Percentiles rank a stretch among this genome's conserved stretches.
These are phyloP conservation scores for Semaprochilodus insignis DNA, from an alignment of 2,797 vertebrate species.

Conservation along the genomic window DNA sequence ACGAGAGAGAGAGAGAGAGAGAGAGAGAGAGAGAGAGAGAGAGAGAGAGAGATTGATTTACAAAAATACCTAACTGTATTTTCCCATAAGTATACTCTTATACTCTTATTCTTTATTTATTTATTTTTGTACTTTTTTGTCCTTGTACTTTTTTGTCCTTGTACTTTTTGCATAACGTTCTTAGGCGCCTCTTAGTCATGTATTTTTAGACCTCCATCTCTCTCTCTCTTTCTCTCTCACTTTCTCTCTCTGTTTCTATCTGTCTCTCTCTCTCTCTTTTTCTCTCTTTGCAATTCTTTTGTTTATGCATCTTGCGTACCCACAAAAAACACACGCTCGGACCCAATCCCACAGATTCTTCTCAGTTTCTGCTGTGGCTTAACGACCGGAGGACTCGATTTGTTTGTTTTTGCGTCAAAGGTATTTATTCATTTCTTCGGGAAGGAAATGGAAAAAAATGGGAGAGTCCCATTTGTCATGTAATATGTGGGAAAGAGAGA, in stretches of 20 bases:
- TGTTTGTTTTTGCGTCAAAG: constrained; percentile 49
- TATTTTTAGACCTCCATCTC: background rate
- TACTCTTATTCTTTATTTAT: background rate
- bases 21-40: constrained; percentile 45
- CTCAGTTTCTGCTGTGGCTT: background rate
- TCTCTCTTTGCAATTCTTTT: constrained; percentile 25
- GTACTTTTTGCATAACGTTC: background rate
- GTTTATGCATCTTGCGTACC: constrained; percentile 7
- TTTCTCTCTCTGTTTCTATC: background rate
- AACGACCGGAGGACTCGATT: background rate
- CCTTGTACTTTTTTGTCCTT: background rate
- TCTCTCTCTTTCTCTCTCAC: background rate
- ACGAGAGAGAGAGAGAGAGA: constrained; percentile 44
- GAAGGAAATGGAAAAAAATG: constrained; percentile 66
- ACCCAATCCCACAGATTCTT: background rate
- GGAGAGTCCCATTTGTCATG: constrained; percentile 62
- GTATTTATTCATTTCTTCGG: constrained; percentile 69
- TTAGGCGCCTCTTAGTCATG: background rate
- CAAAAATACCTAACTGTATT: background rate
- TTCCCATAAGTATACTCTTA: constrained; percentile 1
- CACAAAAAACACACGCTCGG: background rate
- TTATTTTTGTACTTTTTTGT: background rate
- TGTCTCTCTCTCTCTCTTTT: background rate
- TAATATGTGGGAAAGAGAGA: constrained; percentile 67
- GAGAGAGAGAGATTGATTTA: background rate